Evolutionary conservation across 2,797 vertebrate genomes (phyloP).

Genomic region (Ptychobarbus kaznakovi): DNA sequence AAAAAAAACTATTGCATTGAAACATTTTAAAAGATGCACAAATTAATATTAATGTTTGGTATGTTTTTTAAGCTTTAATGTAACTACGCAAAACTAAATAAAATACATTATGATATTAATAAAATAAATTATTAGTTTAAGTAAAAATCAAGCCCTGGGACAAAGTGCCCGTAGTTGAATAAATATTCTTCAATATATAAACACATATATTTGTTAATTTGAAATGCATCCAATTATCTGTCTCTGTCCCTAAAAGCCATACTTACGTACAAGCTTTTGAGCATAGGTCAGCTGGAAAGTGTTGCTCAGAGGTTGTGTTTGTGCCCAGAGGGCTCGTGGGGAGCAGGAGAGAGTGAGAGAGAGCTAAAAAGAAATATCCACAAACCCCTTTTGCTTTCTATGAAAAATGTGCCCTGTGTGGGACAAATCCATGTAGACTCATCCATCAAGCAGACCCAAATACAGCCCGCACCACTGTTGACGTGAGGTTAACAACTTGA

Average conservation of each 20-base stretch:
- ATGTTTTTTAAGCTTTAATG: not conserved
- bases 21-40: not conserved
- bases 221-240: not conserved
- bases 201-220: not conserved
- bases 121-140: too few species aligned
- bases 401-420: conserved; percentile 80
- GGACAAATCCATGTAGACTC: conserved; percentile 83
- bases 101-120: not conserved
- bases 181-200: not conserved
- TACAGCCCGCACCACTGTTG: conserved; percentile 78
- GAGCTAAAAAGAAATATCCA: conserved; percentile 35
- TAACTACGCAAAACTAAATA: not conserved
- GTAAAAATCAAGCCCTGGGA: not conserved
- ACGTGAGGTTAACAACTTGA: conserved; percentile 87
- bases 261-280: not conserved
- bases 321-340: conserved; percentile 54
- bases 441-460: conserved; percentile 82
- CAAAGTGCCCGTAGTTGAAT: not conserved
- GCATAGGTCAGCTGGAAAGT: conserved; percentile 31
- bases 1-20: too few species aligned
- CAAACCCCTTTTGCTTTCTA: conserved; percentile 74
- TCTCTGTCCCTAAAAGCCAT: conserved; percentile 4
- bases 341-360: conserved; percentile 69
- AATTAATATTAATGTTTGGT: not conserved
- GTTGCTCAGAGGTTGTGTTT: conserved; percentile 43